Percentiles rank a stretch among this genome's conserved stretches.
phyloP scores from a whole-genome alignment of 1,140 invertebrate genomes.

The Drosophila trapezifrons region DNA sequence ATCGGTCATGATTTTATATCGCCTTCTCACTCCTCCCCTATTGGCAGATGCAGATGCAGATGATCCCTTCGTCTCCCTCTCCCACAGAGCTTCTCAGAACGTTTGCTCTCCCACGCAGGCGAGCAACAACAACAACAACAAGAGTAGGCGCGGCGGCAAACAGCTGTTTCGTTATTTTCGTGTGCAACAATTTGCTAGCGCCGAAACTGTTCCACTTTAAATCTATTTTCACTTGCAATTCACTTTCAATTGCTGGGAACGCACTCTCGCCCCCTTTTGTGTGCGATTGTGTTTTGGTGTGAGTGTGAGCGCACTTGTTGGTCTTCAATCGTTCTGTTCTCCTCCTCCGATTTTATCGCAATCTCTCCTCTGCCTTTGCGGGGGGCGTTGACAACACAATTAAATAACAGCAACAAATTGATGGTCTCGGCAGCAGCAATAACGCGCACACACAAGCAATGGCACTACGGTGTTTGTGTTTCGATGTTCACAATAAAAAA shows the following conservation, averaged over 20 bases:
- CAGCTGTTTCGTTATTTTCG: slow-evolving; percentile 71
- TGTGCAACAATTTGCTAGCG: slow-evolving; percentile 54
- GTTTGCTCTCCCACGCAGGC: slow-evolving; percentile 29
- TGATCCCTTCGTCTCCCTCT: neutral
- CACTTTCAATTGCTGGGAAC: slow-evolving; percentile 70
- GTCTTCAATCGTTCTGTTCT: slow-evolving; percentile 46
- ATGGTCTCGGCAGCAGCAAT: neutral
- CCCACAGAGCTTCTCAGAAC: neutral
- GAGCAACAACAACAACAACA: slow-evolving; percentile 11
- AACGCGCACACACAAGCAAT: neutral
- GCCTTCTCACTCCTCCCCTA: neutral
- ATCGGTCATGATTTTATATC: slow-evolving; percentile 69
- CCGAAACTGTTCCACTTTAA: slow-evolving; percentile 62
- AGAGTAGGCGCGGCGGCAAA: neutral
- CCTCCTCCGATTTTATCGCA: neutral
- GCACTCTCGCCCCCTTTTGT: slow-evolving; percentile 28
- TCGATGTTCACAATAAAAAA: slow-evolving; percentile 5
- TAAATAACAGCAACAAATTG: slow-evolving; percentile 10
- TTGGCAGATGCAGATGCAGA: slow-evolving; percentile 13
- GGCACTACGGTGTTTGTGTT: neutral
- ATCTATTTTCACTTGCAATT: slow-evolving; percentile 75
- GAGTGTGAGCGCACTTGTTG: slow-evolving; percentile 52
- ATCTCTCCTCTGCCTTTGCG: slow-evolving; percentile 3
- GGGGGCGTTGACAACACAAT: slow-evolving; percentile 13
- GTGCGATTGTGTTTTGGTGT: slow-evolving; percentile 2